phyloP scores from a whole-genome alignment of 2,113 vertebrate species.

The Melanocharis versteri region DNA sequence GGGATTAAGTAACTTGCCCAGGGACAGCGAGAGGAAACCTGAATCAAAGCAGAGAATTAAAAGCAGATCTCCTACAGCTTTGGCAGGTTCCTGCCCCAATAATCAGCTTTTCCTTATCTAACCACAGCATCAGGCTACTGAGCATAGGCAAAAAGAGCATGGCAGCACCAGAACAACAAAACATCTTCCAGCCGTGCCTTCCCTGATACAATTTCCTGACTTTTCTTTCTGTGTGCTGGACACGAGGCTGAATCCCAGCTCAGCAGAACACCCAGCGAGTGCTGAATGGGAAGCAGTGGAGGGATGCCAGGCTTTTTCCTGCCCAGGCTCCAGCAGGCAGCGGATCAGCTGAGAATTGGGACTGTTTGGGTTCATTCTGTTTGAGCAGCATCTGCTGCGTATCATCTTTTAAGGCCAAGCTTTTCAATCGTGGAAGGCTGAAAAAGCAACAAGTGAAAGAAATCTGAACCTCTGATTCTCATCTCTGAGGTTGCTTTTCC shows the following conservation, averaged over 20 bases:
- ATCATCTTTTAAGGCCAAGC: background rate
- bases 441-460: background rate
- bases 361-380: background rate
- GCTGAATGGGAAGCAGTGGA: background rate
- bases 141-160: background rate
- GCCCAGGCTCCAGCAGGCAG: background rate
- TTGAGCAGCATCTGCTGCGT: background rate
- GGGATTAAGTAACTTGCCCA: background rate
- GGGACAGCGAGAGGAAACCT: background rate
- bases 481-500: background rate
- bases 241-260: background rate
- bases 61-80: background rate
- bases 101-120: background rate
- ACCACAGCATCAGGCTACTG: background rate
- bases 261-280: accelerated
- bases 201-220: background rate
- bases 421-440: background rate
- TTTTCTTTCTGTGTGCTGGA: background rate
- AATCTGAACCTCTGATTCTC: background rate
- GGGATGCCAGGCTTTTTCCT: background rate
- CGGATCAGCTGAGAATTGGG: background rate
- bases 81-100: background rate
- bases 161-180: background rate
- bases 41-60: background rate
- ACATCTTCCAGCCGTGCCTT: background rate